Evolutionary conservation across 2,888 invertebrate genomes (phyloP), one percentile per base, ranked within the genome.

Genomic region (Melikaiella ostensackeni): DNA sequence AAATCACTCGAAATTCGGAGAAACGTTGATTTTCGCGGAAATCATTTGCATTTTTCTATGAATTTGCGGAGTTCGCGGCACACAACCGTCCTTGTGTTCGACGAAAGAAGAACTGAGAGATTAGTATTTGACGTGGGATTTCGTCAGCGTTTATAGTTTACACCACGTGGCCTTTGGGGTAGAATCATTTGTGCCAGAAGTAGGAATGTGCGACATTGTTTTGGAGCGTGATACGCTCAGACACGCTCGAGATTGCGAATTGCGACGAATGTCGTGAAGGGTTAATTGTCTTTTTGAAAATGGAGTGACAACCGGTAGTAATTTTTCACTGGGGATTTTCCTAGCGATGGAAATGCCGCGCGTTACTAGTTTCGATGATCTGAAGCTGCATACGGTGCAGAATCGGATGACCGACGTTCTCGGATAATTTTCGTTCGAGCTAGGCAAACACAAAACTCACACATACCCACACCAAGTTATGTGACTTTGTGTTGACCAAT

Each of bases 361-460:
- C 33, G 35, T 11, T 33, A 21, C n/a, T 21, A 35, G 35, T 5
- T 35, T n/a, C 30, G 13, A 70, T 13, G 50, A 55, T 70, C 76
- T 33, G 64, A 35, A 64, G 70, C 55, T 63, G 24, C 66, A 38
- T 35, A 27, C 64, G 46, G 33, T 59, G 61, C 76, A 42, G 46
- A 61, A 38, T 64, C 61, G 21, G 27, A 75, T 66, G 75, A 77
- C 77, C 75, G 73, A 75, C 64, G 74, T 55, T 42, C 42, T 38
- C 13, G 38, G 13, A 38, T 38, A 13, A 38, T 38, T 38, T 13
- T 42, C 42, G 42, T 16, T 61, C 62, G 33, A 61, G 61, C 30
- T 66, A 66, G 13, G 30, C 62, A 30, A 35, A 27, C 38, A 35
- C 42, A 35, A 16, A 19, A 77, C 77, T 75, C 8, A 63, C 11